phyloP scores from a whole-genome alignment of 2,888 invertebrate species.

The Anoplius nigerrimus region DNA sequence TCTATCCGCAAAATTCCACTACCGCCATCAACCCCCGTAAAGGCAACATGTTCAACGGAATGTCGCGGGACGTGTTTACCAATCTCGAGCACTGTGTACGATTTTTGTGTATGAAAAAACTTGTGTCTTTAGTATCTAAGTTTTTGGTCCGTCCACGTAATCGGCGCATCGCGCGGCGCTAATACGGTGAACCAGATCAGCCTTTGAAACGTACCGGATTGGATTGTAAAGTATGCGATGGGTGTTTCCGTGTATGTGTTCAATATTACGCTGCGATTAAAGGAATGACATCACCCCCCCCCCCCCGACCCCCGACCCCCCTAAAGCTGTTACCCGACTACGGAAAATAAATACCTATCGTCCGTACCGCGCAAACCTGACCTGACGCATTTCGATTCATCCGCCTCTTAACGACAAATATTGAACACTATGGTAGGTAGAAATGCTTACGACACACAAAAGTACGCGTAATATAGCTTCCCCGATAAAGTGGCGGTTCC shows the following conservation, averaged over 20 bases:
- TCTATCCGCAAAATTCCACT: not conserved
- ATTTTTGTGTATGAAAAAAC: constrained; percentile 7
- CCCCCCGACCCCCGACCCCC: no score
- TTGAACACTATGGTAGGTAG: constrained; percentile 48
- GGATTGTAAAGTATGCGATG: no score
- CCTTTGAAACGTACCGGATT: no score
- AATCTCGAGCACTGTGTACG: not conserved
- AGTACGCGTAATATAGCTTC: constrained; percentile 21
- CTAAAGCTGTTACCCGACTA: not conserved
- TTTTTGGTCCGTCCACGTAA: constrained; percentile 41
- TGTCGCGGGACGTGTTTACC: not conserved
- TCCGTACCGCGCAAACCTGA: constrained; percentile 4
- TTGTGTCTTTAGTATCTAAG: constrained; percentile 19
- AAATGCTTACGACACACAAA: constrained; percentile 24
- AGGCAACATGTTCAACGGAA: constrained; percentile 1
- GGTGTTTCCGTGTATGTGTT: no score
- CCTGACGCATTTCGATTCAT: no score
- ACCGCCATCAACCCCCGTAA: not conserved
- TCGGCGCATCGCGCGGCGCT: constrained; percentile 1
- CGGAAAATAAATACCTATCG: constrained; percentile 19
- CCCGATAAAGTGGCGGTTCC: constrained; percentile 25
- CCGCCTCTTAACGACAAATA: constrained; percentile 16
- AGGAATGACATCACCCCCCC: constrained; percentile 7
- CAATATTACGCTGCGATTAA: constrained; percentile 9
- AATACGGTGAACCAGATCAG: no score